A percentile compares a stretch with the other conserved stretches of the same genome.
Evolutionary conservation across 2,113 vertebrate genomes (phyloP).

Genomic region (Tetrax tetrax): DNA sequence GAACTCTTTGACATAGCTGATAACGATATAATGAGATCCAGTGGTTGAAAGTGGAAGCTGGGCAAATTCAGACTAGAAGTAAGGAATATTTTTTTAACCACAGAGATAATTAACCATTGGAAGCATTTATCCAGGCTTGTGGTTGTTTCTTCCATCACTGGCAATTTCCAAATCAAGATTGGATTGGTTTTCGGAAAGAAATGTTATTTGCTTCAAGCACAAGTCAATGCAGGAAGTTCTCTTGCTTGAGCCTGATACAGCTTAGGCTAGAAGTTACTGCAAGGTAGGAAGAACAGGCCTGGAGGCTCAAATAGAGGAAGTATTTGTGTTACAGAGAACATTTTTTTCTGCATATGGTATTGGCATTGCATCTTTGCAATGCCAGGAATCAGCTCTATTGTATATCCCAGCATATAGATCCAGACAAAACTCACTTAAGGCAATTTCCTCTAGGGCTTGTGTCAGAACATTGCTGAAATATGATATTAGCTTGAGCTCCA

Average conservation of each 20-base stretch:
- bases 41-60: neutral
- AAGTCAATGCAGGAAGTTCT: neutral
- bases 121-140: neutral
- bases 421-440: neutral
- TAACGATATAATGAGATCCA: neutral
- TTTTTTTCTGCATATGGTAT: neutral
- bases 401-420: neutral
- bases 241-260: neutral
- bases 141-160: neutral
- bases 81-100: neutral
- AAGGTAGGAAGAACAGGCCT: neutral
- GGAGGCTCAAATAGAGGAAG: neutral
- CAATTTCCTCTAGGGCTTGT: neutral
- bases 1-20: neutral
- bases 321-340: neutral
- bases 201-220: neutral
- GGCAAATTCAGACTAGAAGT: neutral
- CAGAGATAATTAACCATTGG: neutral
- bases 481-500: neutral
- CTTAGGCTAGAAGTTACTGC: neutral
- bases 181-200: neutral
- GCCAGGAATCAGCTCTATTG: neutral
- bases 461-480: slow-evolving; percentile 7
- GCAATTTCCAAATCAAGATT: slow-evolving; percentile 15
- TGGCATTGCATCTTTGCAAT: neutral